These are phyloP conservation scores for Empidonax traillii DNA, from an alignment of 2,113 vertebrate species.

Conservation along the genomic window DNA sequence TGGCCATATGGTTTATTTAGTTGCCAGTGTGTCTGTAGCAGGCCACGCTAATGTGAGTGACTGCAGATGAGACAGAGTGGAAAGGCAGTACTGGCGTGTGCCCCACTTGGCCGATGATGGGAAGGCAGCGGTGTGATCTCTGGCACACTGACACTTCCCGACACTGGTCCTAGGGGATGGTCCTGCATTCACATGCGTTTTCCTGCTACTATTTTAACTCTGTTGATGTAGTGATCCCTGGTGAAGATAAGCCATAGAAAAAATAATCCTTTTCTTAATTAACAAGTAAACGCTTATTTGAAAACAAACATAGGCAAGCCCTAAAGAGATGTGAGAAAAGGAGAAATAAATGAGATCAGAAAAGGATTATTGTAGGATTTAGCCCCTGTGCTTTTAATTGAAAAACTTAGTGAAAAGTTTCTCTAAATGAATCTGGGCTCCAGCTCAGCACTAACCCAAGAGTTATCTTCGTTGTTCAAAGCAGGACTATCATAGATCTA, in stretches of 20 bases:
- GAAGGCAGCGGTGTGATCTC: neutral
- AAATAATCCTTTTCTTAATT: neutral
- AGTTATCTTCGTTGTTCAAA: neutral
- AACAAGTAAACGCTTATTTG: neutral
- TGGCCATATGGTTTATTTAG: rapidly evolving
- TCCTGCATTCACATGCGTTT: neutral
- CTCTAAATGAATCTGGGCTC: neutral
- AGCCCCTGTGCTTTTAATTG: neutral
- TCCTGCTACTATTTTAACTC: neutral
- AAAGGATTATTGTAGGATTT: neutral
- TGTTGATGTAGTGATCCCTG: neutral
- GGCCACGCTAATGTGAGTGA: rapidly evolving
- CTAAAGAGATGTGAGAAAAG: neutral
- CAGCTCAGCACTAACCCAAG: neutral
- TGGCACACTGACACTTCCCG: neutral
- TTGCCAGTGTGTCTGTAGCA: rapidly evolving
- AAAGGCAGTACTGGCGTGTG: rapidly evolving
- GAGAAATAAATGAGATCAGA: neutral
- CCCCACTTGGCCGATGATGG: rapidly evolving
- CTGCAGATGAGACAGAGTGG: neutral
- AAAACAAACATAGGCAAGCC: neutral
- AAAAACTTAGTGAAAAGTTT: neutral
- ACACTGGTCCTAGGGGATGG: neutral
- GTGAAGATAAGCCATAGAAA: neutral
- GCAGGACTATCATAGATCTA: neutral